phyloP scores from a whole-genome alignment of 2,797 vertebrate species.

The Scleropages formosus region DNA sequence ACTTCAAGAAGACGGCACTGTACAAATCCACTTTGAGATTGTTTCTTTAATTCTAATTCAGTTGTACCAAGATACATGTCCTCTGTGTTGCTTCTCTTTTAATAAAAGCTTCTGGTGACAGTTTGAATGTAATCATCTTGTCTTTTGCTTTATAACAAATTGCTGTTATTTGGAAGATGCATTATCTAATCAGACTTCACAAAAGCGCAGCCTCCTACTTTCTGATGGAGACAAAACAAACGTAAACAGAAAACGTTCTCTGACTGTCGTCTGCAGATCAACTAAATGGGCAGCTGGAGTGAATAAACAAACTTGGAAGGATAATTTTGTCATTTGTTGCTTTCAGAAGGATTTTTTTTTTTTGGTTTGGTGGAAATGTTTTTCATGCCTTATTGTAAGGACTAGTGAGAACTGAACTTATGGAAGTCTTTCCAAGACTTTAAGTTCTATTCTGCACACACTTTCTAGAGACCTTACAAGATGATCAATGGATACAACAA shows the following conservation, averaged over 20 bases:
- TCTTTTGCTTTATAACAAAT: constrained; percentile 6
- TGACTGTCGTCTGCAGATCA: neutral
- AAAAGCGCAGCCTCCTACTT: neutral
- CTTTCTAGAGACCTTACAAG: neutral
- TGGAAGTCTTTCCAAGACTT: too few species aligned
- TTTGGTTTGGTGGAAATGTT: constrained; percentile 3
- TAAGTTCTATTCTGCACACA: neutral
- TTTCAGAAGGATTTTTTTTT: neutral
- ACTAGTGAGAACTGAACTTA: neutral
- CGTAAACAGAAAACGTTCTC: neutral
- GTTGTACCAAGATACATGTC: too few species aligned
- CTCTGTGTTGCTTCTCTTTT: neutral
- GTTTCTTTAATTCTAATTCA: too few species aligned
- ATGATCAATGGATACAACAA: constrained; percentile 23
- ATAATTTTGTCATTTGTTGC: constrained; percentile 7
- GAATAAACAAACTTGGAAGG: neutral
- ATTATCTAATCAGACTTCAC: neutral
- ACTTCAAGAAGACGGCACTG: too few species aligned
- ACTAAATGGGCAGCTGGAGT: neutral
- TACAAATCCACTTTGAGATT: too few species aligned
- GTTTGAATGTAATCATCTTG: constrained; percentile 16
- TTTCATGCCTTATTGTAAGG: constrained; percentile 2
- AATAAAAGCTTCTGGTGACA: neutral
- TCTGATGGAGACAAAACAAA: constrained; percentile 11
- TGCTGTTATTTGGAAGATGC: constrained; percentile 24